A percentile compares a stretch with the other conserved stretches of the same genome.
phyloP scores from a whole-genome alignment of 2,113 vertebrate species.

The Myodes glareolus region DNA sequence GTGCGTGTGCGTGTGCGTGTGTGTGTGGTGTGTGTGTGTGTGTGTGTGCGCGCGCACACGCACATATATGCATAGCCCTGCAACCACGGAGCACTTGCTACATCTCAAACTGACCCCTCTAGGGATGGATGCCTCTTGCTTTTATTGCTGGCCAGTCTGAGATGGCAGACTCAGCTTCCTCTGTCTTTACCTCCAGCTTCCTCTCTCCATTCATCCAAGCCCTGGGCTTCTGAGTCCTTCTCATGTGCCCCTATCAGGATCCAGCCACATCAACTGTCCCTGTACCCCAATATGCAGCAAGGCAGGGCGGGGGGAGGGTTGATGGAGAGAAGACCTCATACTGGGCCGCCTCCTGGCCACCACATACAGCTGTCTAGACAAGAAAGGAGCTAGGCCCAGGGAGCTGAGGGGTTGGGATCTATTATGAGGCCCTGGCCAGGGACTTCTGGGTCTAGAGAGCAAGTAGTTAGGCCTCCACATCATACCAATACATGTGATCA shows the following conservation, averaged over 20 bases:
- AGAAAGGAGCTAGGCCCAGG: not conserved
- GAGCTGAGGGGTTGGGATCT: not conserved
- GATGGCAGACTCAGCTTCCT: not conserved
- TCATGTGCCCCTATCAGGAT: not conserved
- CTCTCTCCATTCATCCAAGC: not conserved
- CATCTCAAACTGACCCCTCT: not conserved
- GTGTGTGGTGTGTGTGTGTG: too few relatives aligned
- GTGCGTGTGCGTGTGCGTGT: too few relatives aligned
- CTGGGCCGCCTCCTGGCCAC: not conserved
- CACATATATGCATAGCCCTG: not conserved
- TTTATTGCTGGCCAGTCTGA: not conserved
- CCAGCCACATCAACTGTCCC: not conserved
- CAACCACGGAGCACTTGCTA: too few relatives aligned
- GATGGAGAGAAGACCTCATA: not conserved
- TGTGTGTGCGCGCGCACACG: rapidly evolving
- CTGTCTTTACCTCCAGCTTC: not conserved
- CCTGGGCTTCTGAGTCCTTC: not conserved
- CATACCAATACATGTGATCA: not conserved
- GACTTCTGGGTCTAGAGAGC: not conserved
- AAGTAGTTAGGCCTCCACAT: not conserved
- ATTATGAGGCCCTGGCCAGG: not conserved
- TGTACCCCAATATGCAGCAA: not conserved
- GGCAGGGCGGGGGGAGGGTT: too few relatives aligned
- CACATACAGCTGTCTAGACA: too few relatives aligned
- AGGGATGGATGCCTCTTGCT: rapidly evolving